Evolutionary conservation across 1,140 invertebrate species (phyloP).

Genomic region (Centruroides sculpturatus): DNA sequence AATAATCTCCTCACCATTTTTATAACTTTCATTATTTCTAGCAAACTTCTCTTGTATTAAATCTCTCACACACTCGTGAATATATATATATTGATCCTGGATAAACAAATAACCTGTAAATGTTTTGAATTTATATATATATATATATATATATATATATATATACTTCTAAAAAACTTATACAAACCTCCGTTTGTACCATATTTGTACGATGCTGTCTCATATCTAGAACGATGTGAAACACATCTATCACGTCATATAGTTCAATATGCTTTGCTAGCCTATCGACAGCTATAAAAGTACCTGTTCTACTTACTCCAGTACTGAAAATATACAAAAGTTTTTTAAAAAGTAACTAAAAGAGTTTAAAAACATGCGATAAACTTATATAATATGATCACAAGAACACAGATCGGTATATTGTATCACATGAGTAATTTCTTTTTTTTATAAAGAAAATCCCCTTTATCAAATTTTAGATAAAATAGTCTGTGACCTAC

Average conservation of each 20-base stretch:
- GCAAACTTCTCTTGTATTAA: conserved; percentile 3
- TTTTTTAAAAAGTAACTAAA: too few relatives aligned
- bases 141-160: not conserved
- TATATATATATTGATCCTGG: conserved; percentile 16
- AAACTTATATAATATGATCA: too few relatives aligned
- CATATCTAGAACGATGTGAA: conserved; percentile 28
- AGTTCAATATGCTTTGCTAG: conserved; percentile 25
- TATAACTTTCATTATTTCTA: too few relatives aligned
- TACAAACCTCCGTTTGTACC: conserved; percentile 32
- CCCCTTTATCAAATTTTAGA: too few relatives aligned
- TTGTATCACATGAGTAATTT: too few relatives aligned
- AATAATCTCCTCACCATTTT: too few relatives aligned
- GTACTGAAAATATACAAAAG: conserved; percentile 22
- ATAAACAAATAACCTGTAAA: not conserved
- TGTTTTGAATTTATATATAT: not conserved
- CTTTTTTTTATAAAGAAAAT: too few relatives aligned
- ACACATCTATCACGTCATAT: conserved; percentile 26
- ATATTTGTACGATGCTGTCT: conserved; percentile 29
- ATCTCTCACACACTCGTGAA: conserved; percentile 12
- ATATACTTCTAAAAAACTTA: not conserved
- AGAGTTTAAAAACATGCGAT: too few relatives aligned
- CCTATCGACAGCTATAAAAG: conserved; percentile 31
- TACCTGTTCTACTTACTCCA: conserved; percentile 32
- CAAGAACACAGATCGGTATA: too few relatives aligned
- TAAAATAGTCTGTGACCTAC: too few relatives aligned